Percentiles rank a stretch among this genome's conserved stretches.
Evolutionary conservation across 1,140 invertebrate species (phyloP).

Genomic region (Gryon sp.): DNA sequence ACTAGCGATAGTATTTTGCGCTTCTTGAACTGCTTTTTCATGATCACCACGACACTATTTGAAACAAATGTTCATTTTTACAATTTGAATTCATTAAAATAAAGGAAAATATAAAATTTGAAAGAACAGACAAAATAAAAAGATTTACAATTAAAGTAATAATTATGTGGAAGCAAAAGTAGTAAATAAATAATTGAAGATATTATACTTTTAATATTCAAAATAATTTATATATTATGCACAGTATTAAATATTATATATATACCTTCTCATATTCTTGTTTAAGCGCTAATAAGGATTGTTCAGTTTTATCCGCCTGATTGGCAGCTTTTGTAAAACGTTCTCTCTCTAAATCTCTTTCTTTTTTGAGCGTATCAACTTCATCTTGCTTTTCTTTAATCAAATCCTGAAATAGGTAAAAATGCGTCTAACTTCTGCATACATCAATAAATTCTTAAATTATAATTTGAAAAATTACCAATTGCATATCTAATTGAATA

Average conservation of each 20-base stretch:
- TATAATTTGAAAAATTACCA: slow-evolving; percentile 4
- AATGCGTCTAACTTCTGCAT: background rate
- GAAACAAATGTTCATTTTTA: slow-evolving; percentile 6
- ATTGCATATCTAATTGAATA: slow-evolving; percentile 14
- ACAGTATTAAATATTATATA: too few relatives aligned
- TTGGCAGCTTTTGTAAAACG: slow-evolving; percentile 84
- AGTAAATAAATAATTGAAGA: too few relatives aligned
- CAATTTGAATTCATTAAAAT: slow-evolving; percentile 9
- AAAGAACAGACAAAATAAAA: too few relatives aligned
- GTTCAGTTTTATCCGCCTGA: slow-evolving; percentile 85
- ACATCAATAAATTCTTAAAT: background rate
- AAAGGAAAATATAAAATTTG: slow-evolving; percentile 18
- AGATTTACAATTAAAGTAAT: too few relatives aligned
- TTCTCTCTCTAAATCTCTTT: slow-evolving; percentile 92
- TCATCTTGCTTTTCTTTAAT: slow-evolving; percentile 96
- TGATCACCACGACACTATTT: slow-evolving; percentile 80
- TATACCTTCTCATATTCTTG: slow-evolving; percentile 81
- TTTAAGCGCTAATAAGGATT: slow-evolving; percentile 76
- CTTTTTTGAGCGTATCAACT: slow-evolving; percentile 92
- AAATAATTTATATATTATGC: background rate
- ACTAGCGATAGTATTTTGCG: slow-evolving; percentile 74
- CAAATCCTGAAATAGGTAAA: slow-evolving; percentile 85
- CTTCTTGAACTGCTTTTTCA: slow-evolving; percentile 78
- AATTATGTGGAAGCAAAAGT: too few relatives aligned
- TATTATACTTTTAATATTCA: too few relatives aligned